Percentiles rank a stretch among this genome's conserved stretches.
Evolutionary conservation across 2,797 vertebrate genomes (phyloP).

Genomic region (Synaphobranchus kaupii): DNA sequence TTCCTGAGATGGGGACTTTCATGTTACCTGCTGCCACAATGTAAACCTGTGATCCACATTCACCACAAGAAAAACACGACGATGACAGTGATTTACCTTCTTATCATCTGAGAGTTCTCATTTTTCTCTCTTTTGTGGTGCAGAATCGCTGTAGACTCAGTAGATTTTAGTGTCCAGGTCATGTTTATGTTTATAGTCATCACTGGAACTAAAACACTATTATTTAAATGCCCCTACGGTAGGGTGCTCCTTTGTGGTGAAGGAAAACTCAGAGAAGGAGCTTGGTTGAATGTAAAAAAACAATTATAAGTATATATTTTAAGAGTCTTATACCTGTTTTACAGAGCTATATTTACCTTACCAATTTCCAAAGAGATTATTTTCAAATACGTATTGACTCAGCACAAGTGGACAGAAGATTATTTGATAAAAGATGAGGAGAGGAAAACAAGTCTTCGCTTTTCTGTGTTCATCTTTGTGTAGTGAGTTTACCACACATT

Average conservation of each 20-base stretch:
- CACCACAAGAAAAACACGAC: slow-evolving; percentile 10
- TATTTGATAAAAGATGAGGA: too few species aligned
- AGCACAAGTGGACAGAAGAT: too few species aligned
- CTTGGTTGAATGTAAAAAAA: background rate
- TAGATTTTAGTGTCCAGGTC: background rate
- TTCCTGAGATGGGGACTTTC: background rate
- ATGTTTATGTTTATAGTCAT: background rate
- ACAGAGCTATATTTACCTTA: too few species aligned
- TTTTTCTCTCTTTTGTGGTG: background rate
- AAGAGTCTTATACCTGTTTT: too few species aligned
- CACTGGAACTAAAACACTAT: background rate
- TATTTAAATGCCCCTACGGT: background rate
- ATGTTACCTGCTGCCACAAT: slow-evolving; percentile 10
- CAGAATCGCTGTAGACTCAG: background rate
- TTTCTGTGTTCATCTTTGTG: too few species aligned
- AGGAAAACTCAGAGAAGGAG: background rate
- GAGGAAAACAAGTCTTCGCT: too few species aligned
- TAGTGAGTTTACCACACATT: too few species aligned
- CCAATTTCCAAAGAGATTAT: too few species aligned
- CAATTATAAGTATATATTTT: background rate
- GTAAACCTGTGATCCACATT: slow-evolving; percentile 24
- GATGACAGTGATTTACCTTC: slow-evolving; percentile 30
- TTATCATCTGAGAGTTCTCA: background rate
- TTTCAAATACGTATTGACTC: too few species aligned
- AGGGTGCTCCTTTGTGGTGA: background rate